These are phyloP conservation scores for Dipus sagitta DNA, from an alignment of 2,797 vertebrate species.

Conservation along the genomic window DNA sequence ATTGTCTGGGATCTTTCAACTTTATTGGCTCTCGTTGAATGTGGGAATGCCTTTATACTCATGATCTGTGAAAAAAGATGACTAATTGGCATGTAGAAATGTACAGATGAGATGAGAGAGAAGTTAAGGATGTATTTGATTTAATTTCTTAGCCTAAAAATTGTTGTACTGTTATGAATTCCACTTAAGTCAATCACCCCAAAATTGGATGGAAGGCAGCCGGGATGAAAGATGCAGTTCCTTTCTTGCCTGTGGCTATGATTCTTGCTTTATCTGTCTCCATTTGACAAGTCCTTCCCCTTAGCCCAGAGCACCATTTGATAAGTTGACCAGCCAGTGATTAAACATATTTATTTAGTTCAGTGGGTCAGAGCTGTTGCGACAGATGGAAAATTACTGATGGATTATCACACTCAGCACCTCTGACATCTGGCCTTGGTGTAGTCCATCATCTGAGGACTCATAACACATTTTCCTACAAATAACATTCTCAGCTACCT, in stretches of 20 bases:
- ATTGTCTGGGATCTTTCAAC: neutral
- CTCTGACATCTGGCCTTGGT: conserved; percentile 85
- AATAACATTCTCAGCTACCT: conserved; percentile 87
- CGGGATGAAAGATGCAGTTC: neutral
- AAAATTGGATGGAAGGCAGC: neutral
- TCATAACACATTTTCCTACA: conserved; percentile 82
- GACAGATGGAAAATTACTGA: conserved; percentile 88
- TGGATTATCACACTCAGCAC: conserved; percentile 88
- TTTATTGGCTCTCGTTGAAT: neutral
- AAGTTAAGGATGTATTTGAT: neutral
- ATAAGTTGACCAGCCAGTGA: conserved; percentile 86
- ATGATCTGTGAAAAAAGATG: neutral
- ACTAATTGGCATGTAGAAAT: neutral
- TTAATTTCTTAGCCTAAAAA: neutral
- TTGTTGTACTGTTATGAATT: neutral
- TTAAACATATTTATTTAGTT: conserved; percentile 90
- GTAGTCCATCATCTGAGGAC: conserved; percentile 86
- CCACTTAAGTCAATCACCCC: neutral
- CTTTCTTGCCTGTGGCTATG: conserved; percentile 44
- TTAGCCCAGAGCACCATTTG: conserved; percentile 78
- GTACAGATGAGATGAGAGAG: neutral
- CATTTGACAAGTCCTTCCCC: conserved; percentile 77
- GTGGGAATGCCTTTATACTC: neutral
- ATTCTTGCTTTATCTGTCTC: conserved; percentile 75
- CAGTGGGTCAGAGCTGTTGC: conserved; percentile 87